Evolutionary conservation across 2,113 vertebrate genomes (phyloP).

Genomic region (Puntigrus tetrazona): DNA sequence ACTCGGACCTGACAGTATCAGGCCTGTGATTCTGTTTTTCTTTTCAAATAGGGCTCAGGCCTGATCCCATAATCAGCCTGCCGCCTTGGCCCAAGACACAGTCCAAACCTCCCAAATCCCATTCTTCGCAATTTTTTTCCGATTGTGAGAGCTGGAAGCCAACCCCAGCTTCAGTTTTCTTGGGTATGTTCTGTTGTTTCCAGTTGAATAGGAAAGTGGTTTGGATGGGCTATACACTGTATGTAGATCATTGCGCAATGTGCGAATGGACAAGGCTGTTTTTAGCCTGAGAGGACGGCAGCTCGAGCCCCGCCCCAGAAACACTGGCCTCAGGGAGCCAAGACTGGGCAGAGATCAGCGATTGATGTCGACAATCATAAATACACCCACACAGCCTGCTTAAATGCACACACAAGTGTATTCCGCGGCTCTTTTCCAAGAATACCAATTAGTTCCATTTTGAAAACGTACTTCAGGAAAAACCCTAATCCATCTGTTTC

Average conservation of each 20-base stretch:
- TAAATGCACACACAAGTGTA: slow-evolving; percentile 53
- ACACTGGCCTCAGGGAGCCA: not conserved
- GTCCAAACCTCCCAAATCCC: slow-evolving; percentile 60
- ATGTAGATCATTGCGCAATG: slow-evolving; percentile 25
- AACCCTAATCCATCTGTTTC: slow-evolving; percentile 51
- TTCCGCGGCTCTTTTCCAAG: slow-evolving; percentile 46
- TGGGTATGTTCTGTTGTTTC: slow-evolving; percentile 62
- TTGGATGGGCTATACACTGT: slow-evolving; percentile 25
- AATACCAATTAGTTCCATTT: slow-evolving; percentile 55
- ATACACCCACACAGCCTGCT: not conserved
- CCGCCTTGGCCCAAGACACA: slow-evolving; percentile 51
- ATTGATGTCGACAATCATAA: slow-evolving; percentile 42
- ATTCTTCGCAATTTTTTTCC: slow-evolving; percentile 75
- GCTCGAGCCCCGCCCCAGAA: slow-evolving; percentile 15
- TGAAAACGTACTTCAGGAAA: slow-evolving; percentile 36
- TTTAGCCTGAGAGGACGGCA: not conserved
- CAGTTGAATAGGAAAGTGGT: slow-evolving; percentile 61
- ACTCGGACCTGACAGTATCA: slow-evolving; percentile 51
- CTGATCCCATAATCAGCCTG: slow-evolving; percentile 66
- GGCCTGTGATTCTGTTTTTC: slow-evolving; percentile 68
- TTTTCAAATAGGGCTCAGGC: slow-evolving; percentile 59
- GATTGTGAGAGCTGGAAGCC: slow-evolving; percentile 70
- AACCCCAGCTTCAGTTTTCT: slow-evolving; percentile 50
- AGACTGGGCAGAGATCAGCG: slow-evolving; percentile 32
- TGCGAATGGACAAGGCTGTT: slow-evolving; percentile 3